Base-by-base conservation (phyloP, 2,113 vertebrate genomes). In the Cariama cristata region DNA sequence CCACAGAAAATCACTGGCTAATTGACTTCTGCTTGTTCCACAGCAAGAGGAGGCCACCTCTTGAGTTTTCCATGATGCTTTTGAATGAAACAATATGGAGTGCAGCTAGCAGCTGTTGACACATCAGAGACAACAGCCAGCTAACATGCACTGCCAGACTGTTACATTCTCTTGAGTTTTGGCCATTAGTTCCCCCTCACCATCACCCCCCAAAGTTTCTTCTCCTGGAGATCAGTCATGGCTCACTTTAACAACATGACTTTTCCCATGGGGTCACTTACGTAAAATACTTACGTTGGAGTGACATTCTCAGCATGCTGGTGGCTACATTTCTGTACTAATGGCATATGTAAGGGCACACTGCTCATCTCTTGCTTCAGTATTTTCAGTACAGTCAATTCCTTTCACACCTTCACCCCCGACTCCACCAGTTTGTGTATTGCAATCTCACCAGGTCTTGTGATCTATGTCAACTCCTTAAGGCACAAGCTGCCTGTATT, bases 141-240 rank as follows among this genome's bases (percentile, higher is more conserved):
- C 98, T 97, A 98, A 98, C 95, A 53, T 21, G 91, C 98, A 98
- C 98, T 98, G 98, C 98, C 98, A 97, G 75, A 95, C 96, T 67
- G 98, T 55, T 89, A 87, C 94, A 81, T 58, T 82, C 93, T 64
- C 11, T 23, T 79, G 12, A 38, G 21, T 71, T 87, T 49, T 18
- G 44, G 23, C 30, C 58, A n/a, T 28, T 12, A 35, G 49, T 1
- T 81, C 10, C 22, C 40, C 59, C 38, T 30, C 35, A 44, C 13
- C 27, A 40, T 33, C 50, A 49, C 7, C 7, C 21, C 15, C 8
- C 28, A 13, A 58, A 76, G 4, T 60, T 49, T 63, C 42, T 47
- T 72, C 26, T 81, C 26, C 28, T n/a, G 12, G 11, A 62, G 7
- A 8, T 38, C 72, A 23, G 30, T 17, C 6, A 0, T 8, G 44